phyloP scores from a whole-genome alignment of 2,797 vertebrate genomes.

The Bradypus variegatus region DNA sequence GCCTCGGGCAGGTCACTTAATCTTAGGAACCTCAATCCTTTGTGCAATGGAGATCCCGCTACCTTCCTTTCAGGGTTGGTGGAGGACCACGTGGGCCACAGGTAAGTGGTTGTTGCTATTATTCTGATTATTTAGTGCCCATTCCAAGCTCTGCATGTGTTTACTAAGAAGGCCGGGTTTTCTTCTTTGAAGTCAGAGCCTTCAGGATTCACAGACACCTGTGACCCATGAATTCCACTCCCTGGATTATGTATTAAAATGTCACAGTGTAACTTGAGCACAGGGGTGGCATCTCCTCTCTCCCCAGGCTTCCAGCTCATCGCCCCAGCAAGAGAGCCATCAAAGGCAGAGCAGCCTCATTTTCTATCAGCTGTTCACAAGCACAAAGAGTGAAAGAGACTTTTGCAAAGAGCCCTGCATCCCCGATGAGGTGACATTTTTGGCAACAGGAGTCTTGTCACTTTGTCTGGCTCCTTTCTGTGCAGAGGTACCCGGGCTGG shows the following conservation, averaged over 20 bases:
- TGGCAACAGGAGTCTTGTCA: fast-evolving
- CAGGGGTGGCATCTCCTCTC: fast-evolving
- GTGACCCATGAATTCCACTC: not conserved
- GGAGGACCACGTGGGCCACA: too few relatives aligned
- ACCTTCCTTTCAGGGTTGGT: fast-evolving
- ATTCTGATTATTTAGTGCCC: not conserved
- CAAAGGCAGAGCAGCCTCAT: too few relatives aligned
- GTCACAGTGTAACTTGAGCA: too few relatives aligned
- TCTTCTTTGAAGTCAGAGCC: not conserved
- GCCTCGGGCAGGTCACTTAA: fast-evolving
- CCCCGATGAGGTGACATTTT: not conserved
- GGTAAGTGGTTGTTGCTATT: not conserved
- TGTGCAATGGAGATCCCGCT: too few relatives aligned
- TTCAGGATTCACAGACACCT: not conserved
- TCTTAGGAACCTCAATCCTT: not conserved
- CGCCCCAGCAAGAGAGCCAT: too few relatives aligned
- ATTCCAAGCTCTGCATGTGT: not conserved
- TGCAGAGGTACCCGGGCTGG: too few relatives aligned
- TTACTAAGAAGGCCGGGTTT: not conserved
- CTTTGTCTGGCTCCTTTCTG: not conserved
- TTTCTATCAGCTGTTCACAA: not conserved
- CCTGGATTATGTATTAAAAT: fast-evolving
- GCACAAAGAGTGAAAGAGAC: too few relatives aligned
- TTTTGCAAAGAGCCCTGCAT: fast-evolving
- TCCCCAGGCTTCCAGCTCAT: not conserved